Conservation (phyloP, 2,113 vertebrate genomes). For the Trichomycterus rosablanca region DNA sequence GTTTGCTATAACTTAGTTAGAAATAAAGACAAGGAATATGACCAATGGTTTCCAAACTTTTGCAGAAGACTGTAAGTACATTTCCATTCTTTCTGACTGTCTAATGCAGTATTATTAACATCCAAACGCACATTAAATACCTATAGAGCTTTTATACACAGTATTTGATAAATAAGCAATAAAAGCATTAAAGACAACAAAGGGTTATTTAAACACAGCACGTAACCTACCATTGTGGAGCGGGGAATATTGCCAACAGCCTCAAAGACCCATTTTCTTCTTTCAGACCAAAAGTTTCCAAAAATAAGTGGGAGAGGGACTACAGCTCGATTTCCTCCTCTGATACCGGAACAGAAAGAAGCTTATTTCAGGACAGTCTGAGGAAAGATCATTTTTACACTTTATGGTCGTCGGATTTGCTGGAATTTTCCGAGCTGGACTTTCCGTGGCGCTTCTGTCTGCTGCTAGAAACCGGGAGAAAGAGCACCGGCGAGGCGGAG, state of each 20-base stretch:
- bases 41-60: too few relatives aligned
- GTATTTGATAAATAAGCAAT: background rate
- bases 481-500: background rate
- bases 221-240: conserved; percentile 73
- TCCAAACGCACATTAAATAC: too few relatives aligned
- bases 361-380: conserved; percentile 55
- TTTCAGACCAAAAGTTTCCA: conserved; percentile 56
- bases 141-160: too few relatives aligned
- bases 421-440: too few relatives aligned
- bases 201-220: conserved; percentile 67
- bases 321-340: conserved; percentile 53
- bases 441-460: conserved; percentile 5
- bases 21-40: too few relatives aligned
- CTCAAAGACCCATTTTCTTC: conserved; percentile 76
- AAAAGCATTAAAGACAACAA: conserved; percentile 53
- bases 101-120: too few relatives aligned
- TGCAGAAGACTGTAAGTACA: too few relatives aligned
- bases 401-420: too few relatives aligned
- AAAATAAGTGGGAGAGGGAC: conserved; percentile 53
- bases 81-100: too few relatives aligned
- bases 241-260: conserved; percentile 69
- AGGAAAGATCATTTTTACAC: conserved; percentile 47
- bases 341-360: conserved; percentile 65
- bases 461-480: conserved; percentile 1
- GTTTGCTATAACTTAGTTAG: too few relatives aligned